Evolutionary conservation across 2,113 vertebrate genomes (phyloP), one percentile per base, ranked within the genome.

Genomic region (Perca schrenkii): DNA sequence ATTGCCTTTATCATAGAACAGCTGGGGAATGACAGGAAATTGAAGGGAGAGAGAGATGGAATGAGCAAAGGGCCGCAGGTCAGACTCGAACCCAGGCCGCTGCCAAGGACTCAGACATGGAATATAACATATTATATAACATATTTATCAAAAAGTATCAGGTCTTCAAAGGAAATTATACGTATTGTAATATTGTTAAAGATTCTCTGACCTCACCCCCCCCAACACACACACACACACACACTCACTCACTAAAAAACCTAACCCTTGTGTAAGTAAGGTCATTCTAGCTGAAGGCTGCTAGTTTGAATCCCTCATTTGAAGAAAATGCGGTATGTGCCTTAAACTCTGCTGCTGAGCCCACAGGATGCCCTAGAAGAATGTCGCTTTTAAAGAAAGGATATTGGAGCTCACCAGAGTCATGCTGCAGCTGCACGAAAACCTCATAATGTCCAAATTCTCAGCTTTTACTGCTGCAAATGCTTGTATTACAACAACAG

Each of bases 331-430:
- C 1, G 1, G 36, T 43, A 15, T 56, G 40, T 47, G 62, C 2
- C 2, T 53, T 56, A 22, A 56, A 34, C 62, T 57, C 10, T 63
- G 66, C 62, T 21, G 64, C 67, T 72, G 74, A 80, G 64, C 40
- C 50, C 74, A 77, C 79, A 54, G 64, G 68, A 87, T 85, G 85
- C 53, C 46, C 40, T 60, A 64, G 40, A 80, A 82, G 70, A 88
- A 80, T 84, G 74, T 63, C 0, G 4, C 82, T 79, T 83, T 57
- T 52, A 61, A 73, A 72, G 47, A 88, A 68, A 86, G 77, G 75
- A 85, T 89, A 85, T 86, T 87, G 71, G 74, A 82, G 76, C 80
- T 87, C 84, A 75, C 40, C 43, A 47, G 28, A n/a, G 28, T 79
- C 15, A 3, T 40, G 47, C 65, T 65, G 52, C 82, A 82, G 82